Percentiles rank a stretch among this genome's conserved stretches.
Conservation (phyloP, 2,888 invertebrate genomes). For the Drosophila anomelani region DNA sequence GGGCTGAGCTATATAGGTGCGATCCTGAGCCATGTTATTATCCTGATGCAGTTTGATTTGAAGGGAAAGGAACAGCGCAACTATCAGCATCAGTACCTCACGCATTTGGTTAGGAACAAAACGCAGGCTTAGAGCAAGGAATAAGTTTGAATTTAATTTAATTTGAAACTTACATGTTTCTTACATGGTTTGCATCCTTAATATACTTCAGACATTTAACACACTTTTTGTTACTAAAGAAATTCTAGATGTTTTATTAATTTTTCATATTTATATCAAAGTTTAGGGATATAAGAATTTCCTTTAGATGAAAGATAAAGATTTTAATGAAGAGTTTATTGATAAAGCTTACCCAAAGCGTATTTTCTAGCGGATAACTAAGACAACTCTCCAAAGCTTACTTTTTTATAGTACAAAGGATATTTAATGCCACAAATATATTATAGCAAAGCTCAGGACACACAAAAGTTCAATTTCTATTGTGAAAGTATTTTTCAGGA, state of each 20-base stretch:
- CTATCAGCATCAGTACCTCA: constrained; percentile 4
- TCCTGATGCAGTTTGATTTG: constrained; percentile 74
- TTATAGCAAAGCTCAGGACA: neutral
- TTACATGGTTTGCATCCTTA: neutral
- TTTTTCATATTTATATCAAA: neutral
- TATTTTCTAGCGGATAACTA: constrained; percentile 25
- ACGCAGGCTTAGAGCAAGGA: neutral
- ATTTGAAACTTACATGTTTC: neutral
- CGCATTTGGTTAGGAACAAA: neutral
- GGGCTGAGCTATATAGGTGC: constrained; percentile 48
- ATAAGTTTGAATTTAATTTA: neutral
- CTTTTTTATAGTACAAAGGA: neutral
- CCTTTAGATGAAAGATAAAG: neutral
- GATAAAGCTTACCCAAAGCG: neutral
- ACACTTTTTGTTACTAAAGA: too few species aligned
- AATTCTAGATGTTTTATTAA: neutral
- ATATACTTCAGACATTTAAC: neutral
- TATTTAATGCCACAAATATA: neutral
- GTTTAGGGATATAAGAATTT: neutral
- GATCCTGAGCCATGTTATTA: constrained; percentile 53
- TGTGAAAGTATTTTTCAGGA: neutral
- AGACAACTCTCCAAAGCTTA: neutral
- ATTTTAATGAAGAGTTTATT: neutral
- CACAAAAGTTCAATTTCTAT: too few species aligned
- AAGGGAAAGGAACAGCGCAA: neutral